Evolutionary conservation across 1,140 invertebrate species (phyloP).

Genomic region (Drosophila pectinifera): DNA sequence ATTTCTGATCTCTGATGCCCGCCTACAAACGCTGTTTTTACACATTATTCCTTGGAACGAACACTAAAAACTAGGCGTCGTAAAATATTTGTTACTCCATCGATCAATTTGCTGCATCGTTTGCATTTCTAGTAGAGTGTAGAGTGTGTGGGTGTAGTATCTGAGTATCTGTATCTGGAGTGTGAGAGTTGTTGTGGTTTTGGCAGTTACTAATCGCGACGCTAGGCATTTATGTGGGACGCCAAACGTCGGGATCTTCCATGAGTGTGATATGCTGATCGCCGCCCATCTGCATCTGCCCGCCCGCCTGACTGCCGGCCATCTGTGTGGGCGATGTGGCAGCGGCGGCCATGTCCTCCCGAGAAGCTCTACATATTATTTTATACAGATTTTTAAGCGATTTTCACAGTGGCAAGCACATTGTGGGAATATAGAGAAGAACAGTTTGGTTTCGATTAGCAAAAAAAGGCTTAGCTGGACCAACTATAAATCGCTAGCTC

Average conservation of each 20-base stretch:
- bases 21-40: slow-evolving; percentile 35
- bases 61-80: slow-evolving; percentile 76
- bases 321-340: slow-evolving; percentile 88
- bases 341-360: slow-evolving; percentile 93
- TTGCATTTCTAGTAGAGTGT: slow-evolving; percentile 53
- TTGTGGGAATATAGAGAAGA: slow-evolving; percentile 49
- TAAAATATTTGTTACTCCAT: slow-evolving; percentile 59
- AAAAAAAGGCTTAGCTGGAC: slow-evolving; percentile 20
- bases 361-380: slow-evolving; percentile 88
- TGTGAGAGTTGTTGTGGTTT: slow-evolving; percentile 45
- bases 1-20: slow-evolving; percentile 37
- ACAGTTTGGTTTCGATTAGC: slow-evolving; percentile 53
- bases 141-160: slow-evolving; percentile 32
- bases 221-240: slow-evolving; percentile 90
- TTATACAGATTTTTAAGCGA: slow-evolving; percentile 36
- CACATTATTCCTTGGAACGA: slow-evolving; percentile 59
- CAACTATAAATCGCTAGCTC: slow-evolving; percentile 17
- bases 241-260: slow-evolving; percentile 95
- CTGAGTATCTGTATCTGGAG: slow-evolving; percentile 35
- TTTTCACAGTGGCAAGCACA: slow-evolving; percentile 50
- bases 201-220: slow-evolving; percentile 68
- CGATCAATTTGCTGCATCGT: slow-evolving; percentile 27
- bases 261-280: slow-evolving; percentile 91
- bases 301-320: slow-evolving; percentile 86
- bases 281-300: slow-evolving; percentile 88